Conservation (phyloP, 2,113 vertebrate genomes). For the Mirza zaza region DNA sequence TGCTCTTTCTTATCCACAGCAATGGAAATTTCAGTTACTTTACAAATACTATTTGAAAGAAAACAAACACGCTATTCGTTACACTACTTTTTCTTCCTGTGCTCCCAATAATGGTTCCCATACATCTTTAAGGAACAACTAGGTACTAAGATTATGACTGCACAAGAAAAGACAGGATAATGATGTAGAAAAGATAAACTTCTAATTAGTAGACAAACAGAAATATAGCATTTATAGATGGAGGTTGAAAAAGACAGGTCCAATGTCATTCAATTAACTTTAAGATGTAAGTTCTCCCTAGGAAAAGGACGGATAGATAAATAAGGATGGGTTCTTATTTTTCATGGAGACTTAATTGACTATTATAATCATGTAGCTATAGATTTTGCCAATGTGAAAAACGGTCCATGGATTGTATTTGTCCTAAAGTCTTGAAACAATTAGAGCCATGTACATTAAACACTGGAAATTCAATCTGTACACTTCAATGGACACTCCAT, state of each 20-base stretch:
- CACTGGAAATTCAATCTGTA: not conserved
- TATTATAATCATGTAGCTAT: slow-evolving; percentile 1
- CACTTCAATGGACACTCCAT: not conserved
- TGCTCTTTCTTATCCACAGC: not conserved
- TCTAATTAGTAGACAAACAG: not conserved
- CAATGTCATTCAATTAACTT: not conserved
- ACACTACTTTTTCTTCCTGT: not conserved
- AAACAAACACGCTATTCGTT: not conserved
- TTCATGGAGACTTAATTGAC: not conserved
- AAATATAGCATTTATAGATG: not conserved
- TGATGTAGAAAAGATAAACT: not conserved
- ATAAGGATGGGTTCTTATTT: not conserved
- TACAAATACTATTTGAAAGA: not conserved
- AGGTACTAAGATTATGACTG: not conserved
- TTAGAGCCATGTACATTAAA: not conserved
- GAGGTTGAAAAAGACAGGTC: not conserved
- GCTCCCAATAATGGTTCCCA: not conserved
- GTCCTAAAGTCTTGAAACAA: slow-evolving; percentile 19
- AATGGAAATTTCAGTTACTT: not conserved
- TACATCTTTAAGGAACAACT: not conserved
- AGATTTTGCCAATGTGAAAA: slow-evolving; percentile 37
- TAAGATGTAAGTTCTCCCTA: not conserved
- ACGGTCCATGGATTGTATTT: not conserved
- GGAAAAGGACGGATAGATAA: not conserved
- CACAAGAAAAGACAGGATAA: not conserved